phyloP scores from a whole-genome alignment of 2,797 vertebrate genomes.

The Eulemur albifrons region DNA sequence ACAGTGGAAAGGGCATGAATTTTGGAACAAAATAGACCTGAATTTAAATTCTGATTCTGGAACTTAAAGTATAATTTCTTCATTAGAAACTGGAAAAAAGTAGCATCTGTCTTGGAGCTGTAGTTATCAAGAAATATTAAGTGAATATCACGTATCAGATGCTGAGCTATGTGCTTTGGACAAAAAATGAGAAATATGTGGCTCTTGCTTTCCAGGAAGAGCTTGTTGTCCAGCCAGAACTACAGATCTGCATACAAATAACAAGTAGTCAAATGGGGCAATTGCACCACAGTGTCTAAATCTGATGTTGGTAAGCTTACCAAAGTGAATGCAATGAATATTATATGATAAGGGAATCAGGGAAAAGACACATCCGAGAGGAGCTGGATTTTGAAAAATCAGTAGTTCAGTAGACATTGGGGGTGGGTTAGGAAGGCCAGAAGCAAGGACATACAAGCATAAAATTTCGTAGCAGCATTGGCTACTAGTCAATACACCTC shows the following conservation, averaged over 20 bases:
- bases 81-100: neutral
- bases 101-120: neutral
- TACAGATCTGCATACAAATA: neutral
- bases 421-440: neutral
- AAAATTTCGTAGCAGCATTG: neutral
- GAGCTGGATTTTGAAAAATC: neutral
- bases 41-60: neutral
- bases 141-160: neutral
- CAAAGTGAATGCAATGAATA: neutral
- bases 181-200: neutral
- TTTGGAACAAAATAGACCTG: neutral
- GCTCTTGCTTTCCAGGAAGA: neutral
- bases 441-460: neutral
- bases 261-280: neutral
- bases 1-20: neutral
- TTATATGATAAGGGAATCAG: neutral
- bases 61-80: neutral
- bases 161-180: neutral
- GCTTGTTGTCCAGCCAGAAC: neutral
- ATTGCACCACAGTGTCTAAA: neutral
- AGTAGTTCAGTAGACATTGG: neutral
- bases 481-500: neutral
- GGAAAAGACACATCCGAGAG: neutral
- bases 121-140: neutral
- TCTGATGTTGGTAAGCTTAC: rapidly evolving